Base-by-base conservation (phyloP, 1,140 invertebrate genomes). In the Drosophila ogumai region DNA sequence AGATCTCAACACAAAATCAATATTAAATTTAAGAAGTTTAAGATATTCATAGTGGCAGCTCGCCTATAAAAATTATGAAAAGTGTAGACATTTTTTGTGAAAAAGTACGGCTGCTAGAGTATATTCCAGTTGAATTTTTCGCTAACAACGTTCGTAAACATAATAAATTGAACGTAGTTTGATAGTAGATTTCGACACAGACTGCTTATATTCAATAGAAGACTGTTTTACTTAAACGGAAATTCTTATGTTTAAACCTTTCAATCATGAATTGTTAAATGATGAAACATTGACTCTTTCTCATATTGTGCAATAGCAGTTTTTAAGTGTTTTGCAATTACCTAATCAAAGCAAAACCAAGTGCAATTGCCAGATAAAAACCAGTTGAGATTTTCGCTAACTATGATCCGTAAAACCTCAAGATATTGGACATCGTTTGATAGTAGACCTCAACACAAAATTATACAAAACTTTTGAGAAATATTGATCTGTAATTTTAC, bases 301-400 rank as follows among this genome's bases (percentile, higher is more conserved):
- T 50, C 12, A 52, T 13, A 19, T 19, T 1, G 32, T 36, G 52
- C 52, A 54, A 38, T 54, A n/a, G 17, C 52, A 38, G 3, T 54
- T 54, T 38, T 10, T 22, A 38, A 38, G 19, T 54, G 52, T 38
- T 54, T 54, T 54, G 52, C 2, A 15, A 38, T 10, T 10, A 54
- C 38, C 7, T 38, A 22, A 22, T 54, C 52, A 22, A 54, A 38
- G 13, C 52, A 54, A n/a, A 22, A 15, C 7, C 19, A 0, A 38
- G 7, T 46, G 43, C 34, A n/a, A 28, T 34, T 75, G 77, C 78
- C 15, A 75, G 17, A 85, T 19, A 12, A 78, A 38, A 31, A 4
- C 12, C 54, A 66, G 63, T 63, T 85, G 81, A 59, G 81, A 65
- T 84, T 84, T 84, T 84, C 81, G 81, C 81, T 84, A 84, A 84